Percentiles rank a stretch among this genome's conserved stretches.
Evolutionary conservation across 2,888 invertebrate species (phyloP).

Genomic region (Rotaria sp.): DNA sequence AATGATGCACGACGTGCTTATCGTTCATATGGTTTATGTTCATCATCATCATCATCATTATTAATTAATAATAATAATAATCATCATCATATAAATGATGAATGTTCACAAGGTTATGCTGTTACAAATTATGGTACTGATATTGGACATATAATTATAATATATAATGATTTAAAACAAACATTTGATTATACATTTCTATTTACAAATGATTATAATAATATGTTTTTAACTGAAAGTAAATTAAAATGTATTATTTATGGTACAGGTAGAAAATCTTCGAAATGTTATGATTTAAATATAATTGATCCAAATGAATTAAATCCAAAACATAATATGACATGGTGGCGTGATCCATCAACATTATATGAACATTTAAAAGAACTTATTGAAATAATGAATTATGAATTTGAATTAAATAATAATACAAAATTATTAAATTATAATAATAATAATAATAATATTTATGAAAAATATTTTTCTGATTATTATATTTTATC

Average conservation of each 20-base stretch:
- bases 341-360: conserved; percentile 18
- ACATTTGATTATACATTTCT: not conserved
- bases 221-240: not conserved
- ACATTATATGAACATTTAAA: conserved; percentile 25
- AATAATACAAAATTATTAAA: not conserved
- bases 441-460: not conserved
- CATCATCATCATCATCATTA: too few relatives aligned
- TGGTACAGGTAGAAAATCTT: conserved; percentile 27
- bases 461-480: not conserved
- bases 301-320: not conserved
- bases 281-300: not conserved
- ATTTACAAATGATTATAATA: conserved; percentile 8
- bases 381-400: conserved; percentile 8
- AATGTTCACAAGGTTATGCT: conserved; percentile 21
- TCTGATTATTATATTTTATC: not conserved
- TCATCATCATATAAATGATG: not conserved
- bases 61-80: too few relatives aligned
- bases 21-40: not conserved
- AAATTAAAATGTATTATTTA: conserved; percentile 2
- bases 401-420: not conserved
- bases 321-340: not conserved
- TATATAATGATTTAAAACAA: not conserved
- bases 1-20: not conserved
- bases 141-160: not conserved
- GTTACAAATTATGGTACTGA: not conserved